Base-by-base conservation (phyloP, 2,113 vertebrate species). In the Ammodytes marinus region DNA sequence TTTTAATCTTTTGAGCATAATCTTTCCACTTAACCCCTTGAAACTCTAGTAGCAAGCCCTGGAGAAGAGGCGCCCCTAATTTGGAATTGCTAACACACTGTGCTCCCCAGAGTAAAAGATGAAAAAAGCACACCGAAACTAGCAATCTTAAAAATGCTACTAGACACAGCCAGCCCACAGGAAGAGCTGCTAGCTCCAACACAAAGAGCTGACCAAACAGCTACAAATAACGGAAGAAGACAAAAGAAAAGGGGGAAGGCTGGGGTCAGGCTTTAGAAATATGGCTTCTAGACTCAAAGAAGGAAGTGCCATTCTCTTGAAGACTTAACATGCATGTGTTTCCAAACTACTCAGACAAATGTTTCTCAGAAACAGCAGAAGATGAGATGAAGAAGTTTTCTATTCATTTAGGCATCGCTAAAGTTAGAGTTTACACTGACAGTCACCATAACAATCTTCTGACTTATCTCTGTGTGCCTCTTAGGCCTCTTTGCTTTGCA, bases 131-230 rank as follows among this genome's bases (percentile, higher is more conserved):
- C 19, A 59, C n/a, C 50, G 27, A 80, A 75, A 69, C 3, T 35
- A 64, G 55, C 52, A 77, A 68, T 76, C 27, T 83, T 50, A 68
- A 61, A 83, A 75, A 84, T 52, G 72, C 54, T 46, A 4, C 39
- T 77, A 27, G 27, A 27, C 27, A 37, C 66, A 45, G 13, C 6
- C 17, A 63, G 45, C 47, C 5, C 49, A 65, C 50, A 81, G 83
- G 79, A 80, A 86, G 60, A 77, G 66, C 27, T 42, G 15, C 68
- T 76, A 49, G 59, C 71, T 66, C 19, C 2, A 46, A 83, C 79
- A 93, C 86, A 89, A 86, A 83, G 40, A 17, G 37, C 69, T 85
- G 82, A 76, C 66, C 83, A 77, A 91, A 82, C 54, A 58, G 66
- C 52, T 60, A 60, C 57, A 78, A 88, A 84, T 87, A 81, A 88